Evolutionary conservation across 92 coral and sea anemone species (phyloP), one percentile per base, ranked within the genome.

Genomic region (Palythoa grandiflora): DNA sequence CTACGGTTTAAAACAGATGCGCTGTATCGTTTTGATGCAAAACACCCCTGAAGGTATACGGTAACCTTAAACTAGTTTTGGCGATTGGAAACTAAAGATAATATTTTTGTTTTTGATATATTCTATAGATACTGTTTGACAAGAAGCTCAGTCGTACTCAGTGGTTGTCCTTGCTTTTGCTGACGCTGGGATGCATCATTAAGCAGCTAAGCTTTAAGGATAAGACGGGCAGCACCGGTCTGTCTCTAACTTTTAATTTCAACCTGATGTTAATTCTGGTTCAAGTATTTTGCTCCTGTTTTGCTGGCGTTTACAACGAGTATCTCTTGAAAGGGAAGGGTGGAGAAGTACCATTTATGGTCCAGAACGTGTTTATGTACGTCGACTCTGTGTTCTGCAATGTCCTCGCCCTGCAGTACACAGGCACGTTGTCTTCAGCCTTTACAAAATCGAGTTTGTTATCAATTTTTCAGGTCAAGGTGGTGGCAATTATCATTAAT

Each of bases 241-340:
- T 97, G 61, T 85, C 93, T 21, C 83, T 95, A 14, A 83, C 59
- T 52, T 78, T 97, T 36, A 98, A 97, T 73, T 78, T 89, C 81
- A 93, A 96, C 86, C 92, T 96, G n/a, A 66, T 93, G 73, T 87
- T 96, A 3, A 95, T 96, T 73, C 94, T 96, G 15, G 97, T 96
- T 39, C 99, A 96, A 88, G 98, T 96, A 38, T 93, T 96, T 87
- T 95, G 99, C 60, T 96, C 99, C 37, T 96, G 99, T 75, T 93
- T 96, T 92, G 99, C 99, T 47, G 99, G 99, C 68, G 99, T 96
- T 57, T 96, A 96, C 88, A 96, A 96, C 84, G 99, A 96, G 87
- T 96, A 96, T 89, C 96, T 96, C 15, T 84, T 96, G 54, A 96
- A 96, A 84, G 99, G 99, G 50, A 93, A 91, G 52, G 91, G 98